Base-by-base conservation (phyloP, 2,888 invertebrate species). In the Tiliacea aurago region DNA sequence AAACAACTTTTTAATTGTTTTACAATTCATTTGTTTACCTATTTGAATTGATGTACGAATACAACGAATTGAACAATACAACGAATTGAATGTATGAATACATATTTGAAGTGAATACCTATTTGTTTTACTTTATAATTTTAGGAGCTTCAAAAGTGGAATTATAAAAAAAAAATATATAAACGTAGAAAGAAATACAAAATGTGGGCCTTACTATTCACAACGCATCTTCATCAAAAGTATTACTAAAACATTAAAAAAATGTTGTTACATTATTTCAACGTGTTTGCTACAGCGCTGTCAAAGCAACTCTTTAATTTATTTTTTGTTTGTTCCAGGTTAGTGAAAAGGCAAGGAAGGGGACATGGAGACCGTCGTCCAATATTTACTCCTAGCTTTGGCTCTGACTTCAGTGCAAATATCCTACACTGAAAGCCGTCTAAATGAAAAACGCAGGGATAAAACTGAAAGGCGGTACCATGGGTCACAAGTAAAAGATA, bases 401-500 rank as follows among this genome's bases (percentile, higher is more conserved):
- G 95, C 94, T 87, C 93, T 96, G 94, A 95, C 95, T 93, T 95
- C 94, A 88, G 94, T 94, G 92, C 96, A 96, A 95, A 96, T 96
- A 96, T 95, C 96, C 88, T 94, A 93, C 92, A 95, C 95, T 87
- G 96, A 96, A 90, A 95, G 95, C 91, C 94, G 95, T 86, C 94
- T 95, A 92, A 95, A 95, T 95, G 96, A 96, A 93, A 96, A 96
- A 94, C 96, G 96, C 83, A 93, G 96, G 86, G 95, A 96, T 91
- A 96, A 96, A 95, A 95, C 93, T 80, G 95, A 95, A 88, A 92
- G 96, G 80, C 91, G 94, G 84, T 92, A 94, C 88, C 94, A 95
- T 81, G 88, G 93, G 28, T 90, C 91, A 55, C 93, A 93, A 87
- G 91, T 91, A 75, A 94, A 94, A 90, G 94, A 95, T 90, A 97